phyloP scores from a whole-genome alignment of 1,140 invertebrate genomes.

The Rhopalosiphum maidis region DNA sequence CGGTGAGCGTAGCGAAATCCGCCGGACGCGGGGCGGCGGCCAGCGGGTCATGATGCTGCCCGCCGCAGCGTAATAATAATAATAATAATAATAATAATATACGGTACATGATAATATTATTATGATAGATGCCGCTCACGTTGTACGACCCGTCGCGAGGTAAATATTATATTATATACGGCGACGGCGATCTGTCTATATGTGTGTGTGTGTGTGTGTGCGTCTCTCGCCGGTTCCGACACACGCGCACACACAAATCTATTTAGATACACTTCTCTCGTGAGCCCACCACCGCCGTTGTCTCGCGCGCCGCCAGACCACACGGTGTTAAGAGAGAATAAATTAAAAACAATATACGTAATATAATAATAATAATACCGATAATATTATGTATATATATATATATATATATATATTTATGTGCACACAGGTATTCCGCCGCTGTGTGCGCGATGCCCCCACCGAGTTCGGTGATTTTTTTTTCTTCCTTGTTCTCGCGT shows the following conservation, averaged over 20 bases:
- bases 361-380: slow-evolving; percentile 11
- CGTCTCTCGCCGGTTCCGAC: background rate
- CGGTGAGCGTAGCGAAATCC: slow-evolving; percentile 37
- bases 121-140: slow-evolving; percentile 51
- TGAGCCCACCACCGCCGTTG: background rate
- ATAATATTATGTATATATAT: background rate
- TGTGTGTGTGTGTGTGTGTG: background rate
- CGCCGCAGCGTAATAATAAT: background rate
- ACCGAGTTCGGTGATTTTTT: slow-evolving; percentile 9
- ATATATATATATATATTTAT: background rate
- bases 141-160: slow-evolving; percentile 41
- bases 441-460: background rate
- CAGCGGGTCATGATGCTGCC: background rate
- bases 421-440: background rate
- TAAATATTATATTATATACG: slow-evolving; percentile 14
- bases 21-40: background rate
- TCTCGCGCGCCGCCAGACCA: slow-evolving; percentile 38
- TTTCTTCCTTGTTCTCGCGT: background rate
- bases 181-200: background rate
- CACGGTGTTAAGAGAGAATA: slow-evolving; percentile 46
- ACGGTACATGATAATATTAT: background rate
- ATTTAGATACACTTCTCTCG: slow-evolving; percentile 41
- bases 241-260: slow-evolving; percentile 16
- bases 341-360: slow-evolving; percentile 43
- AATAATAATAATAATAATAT: background rate